phyloP scores from a whole-genome alignment of 2,888 invertebrate species.

The Ryuthela nishihirai region DNA sequence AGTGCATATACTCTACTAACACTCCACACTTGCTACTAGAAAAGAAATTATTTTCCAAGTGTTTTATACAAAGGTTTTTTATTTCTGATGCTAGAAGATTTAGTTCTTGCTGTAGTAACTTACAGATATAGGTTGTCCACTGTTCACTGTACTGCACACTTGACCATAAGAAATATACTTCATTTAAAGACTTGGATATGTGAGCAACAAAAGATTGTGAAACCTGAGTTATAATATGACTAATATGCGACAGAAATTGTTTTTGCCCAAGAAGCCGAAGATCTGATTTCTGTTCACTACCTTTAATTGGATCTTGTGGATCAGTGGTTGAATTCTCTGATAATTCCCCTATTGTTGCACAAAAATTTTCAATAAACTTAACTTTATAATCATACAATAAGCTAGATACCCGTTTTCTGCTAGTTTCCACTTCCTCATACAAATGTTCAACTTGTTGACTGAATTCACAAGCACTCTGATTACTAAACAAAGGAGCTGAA shows the following conservation, averaged over 20 bases:
- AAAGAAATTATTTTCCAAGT: slow-evolving; percentile 22
- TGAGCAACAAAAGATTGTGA: slow-evolving; percentile 26
- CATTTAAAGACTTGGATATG: slow-evolving; percentile 29
- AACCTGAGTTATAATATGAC: slow-evolving; percentile 33
- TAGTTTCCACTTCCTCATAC: slow-evolving; percentile 22
- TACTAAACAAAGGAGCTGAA: slow-evolving; percentile 7
- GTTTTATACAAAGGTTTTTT: slow-evolving; percentile 26
- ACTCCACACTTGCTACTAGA: slow-evolving; percentile 29
- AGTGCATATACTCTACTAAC: slow-evolving; percentile 30
- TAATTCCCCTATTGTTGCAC: slow-evolving; percentile 23
- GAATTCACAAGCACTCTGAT: neutral
- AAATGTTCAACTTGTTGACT: slow-evolving; percentile 5
- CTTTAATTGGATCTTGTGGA: slow-evolving; percentile 2
- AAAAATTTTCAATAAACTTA: slow-evolving; percentile 26
- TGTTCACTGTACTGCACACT: slow-evolving; percentile 21
- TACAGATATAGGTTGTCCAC: slow-evolving; percentile 25
- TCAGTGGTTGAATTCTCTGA: slow-evolving; percentile 22
- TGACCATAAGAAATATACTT: slow-evolving; percentile 29
- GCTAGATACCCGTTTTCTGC: slow-evolving; percentile 5
- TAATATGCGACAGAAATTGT: slow-evolving; percentile 31
- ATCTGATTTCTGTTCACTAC: slow-evolving; percentile 15
- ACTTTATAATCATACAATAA: slow-evolving; percentile 22
- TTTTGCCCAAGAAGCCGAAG: slow-evolving; percentile 27
- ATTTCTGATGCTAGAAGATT: slow-evolving; percentile 24
- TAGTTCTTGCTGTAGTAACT: slow-evolving; percentile 24